Percentiles rank a stretch among this genome's conserved stretches.
Conservation (phyloP, 2,113 vertebrate species). For the Osmerus mordax region DNA sequence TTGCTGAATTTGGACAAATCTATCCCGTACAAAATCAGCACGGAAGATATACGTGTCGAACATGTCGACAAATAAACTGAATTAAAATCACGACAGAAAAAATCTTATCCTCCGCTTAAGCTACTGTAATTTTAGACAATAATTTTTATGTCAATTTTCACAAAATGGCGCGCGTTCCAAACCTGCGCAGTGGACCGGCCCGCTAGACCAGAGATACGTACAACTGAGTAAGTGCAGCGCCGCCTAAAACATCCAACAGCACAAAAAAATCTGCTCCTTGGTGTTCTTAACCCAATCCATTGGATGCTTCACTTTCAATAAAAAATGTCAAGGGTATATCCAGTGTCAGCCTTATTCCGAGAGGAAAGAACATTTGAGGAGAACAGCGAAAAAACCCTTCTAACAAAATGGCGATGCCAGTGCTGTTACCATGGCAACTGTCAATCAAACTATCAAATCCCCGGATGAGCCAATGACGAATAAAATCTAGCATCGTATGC, state of each 20-base stretch:
- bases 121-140: slow-evolving; percentile 64
- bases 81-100: slow-evolving; percentile 26
- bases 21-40: slow-evolving; percentile 33
- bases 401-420: slow-evolving; percentile 97
- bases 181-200: slow-evolving; percentile 92
- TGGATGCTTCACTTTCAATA: slow-evolving; percentile 58
- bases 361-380: slow-evolving; percentile 88
- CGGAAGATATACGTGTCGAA: slow-evolving; percentile 29
- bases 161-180: slow-evolving; percentile 98
- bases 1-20: slow-evolving; percentile 57
- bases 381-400: slow-evolving; percentile 77
- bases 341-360: slow-evolving; percentile 81
- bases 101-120: slow-evolving; percentile 54
- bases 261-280: slow-evolving; percentile 60
- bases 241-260: slow-evolving; percentile 63
- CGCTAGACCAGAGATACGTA: slow-evolving; percentile 79
- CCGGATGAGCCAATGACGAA: slow-evolving; percentile 86
- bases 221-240: slow-evolving; percentile 66
- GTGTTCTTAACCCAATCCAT: slow-evolving; percentile 60
- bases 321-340: slow-evolving; percentile 65
- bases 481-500: slow-evolving; percentile 52
- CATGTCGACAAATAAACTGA: slow-evolving; percentile 15
- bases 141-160: slow-evolving; percentile 86
- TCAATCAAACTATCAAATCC: slow-evolving; percentile 82
- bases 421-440: slow-evolving; percentile 91